Base-by-base conservation (phyloP, 2,113 vertebrate species). In the Coturnix japonica region DNA sequence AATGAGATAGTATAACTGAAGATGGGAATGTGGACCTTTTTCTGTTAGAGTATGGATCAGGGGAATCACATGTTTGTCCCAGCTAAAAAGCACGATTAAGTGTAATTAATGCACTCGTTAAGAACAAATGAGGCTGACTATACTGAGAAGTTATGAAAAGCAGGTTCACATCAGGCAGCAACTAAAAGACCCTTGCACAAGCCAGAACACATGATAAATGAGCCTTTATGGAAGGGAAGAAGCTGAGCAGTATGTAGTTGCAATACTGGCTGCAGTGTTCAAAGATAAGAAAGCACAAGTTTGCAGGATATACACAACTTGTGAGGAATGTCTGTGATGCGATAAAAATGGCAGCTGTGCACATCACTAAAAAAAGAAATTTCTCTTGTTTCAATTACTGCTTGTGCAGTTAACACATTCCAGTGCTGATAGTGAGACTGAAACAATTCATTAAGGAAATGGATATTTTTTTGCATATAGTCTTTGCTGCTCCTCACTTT, bases 291-390 rank as follows among this genome's bases (percentile, higher is more conserved):
- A 89, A 91, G 87, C 78, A 70, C 67, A 92, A 90, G 81, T 44
- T 81, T 25, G 78, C 89, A 77, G 89, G 46, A 91, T 51, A 89
- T 80, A 89, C 87, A 91, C 71, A 91, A 66, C 71, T 94, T 7
- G 0, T 53, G 78, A 69, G 85, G 92, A 95, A 94, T 74, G 94
- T 85, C 94, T 93, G 67, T 89, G 96, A 93, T 90, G 88, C 85
- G 92, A 76, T 89, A 94, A 91, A 87, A 82, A 89, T 95, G 89
- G 92, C 94, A 94, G 84, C 91, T 92, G 67, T 64, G 78, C 21
- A 44, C 15, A 20, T 46, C 78, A 71, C 64, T 71, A 73, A 67
- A 79, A 87, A 86, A 91, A 91, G 66, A 90, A 75, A 65, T 64
- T 92, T 76, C 67, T 81, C 75, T 92, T 85, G 64, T 89, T 93